Evolutionary conservation across 2,888 invertebrate genomes (phyloP).

Genomic region (Torymus texanus): DNA sequence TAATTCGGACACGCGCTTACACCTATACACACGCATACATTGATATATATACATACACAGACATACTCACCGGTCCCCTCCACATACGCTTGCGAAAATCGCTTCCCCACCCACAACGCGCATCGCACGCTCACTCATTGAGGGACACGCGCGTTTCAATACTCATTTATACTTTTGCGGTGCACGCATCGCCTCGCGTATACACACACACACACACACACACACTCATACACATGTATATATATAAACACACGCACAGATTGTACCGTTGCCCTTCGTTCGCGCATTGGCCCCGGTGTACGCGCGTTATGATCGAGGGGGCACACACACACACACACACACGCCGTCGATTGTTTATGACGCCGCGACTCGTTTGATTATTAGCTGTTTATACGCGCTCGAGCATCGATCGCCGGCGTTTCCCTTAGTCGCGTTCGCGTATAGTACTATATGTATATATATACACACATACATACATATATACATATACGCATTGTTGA

Average conservation of each 20-base stretch:
- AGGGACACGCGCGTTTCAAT: slow-evolving; percentile 63
- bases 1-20: slow-evolving; percentile 57
- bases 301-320: neutral
- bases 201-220: no score
- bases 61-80: slow-evolving; percentile 9
- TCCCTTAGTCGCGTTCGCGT: slow-evolving; percentile 62
- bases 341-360: slow-evolving; percentile 68
- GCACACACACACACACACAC: neutral
- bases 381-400: slow-evolving; percentile 71
- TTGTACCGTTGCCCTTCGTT: no score
- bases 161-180: slow-evolving; percentile 72
- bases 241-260: no score
- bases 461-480: no score
- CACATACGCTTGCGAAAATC: slow-evolving; percentile 23
- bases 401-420: slow-evolving; percentile 68
- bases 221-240: no score
- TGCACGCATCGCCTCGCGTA: neutral
- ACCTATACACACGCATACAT: slow-evolving; percentile 52
- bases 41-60: neutral
- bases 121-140: neutral
- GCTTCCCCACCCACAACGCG: slow-evolving; percentile 19
- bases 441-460: slow-evolving; percentile 17
- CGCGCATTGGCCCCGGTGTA: neutral
- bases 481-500: slow-evolving; percentile 52
- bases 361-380: slow-evolving; percentile 73